phyloP scores from a whole-genome alignment of 2,888 invertebrate genomes.

The Acanthosepion esculentum region DNA sequence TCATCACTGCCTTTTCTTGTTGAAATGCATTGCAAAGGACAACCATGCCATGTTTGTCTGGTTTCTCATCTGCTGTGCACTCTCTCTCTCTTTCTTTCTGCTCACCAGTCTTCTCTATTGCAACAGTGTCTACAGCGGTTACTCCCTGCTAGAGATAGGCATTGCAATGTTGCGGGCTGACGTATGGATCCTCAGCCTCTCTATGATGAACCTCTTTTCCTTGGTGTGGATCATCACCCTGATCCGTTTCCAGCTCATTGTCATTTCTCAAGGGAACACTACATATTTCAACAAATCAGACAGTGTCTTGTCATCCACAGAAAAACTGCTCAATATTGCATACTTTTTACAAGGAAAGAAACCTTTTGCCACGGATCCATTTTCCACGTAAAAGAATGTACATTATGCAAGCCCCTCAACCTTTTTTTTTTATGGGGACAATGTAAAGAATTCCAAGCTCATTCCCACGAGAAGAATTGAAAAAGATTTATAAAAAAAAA shows the following conservation, averaged over 20 bases:
- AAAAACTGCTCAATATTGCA: slow-evolving; percentile 66
- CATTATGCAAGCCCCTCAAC: neutral
- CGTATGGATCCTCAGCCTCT: slow-evolving; percentile 65
- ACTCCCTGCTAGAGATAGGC: slow-evolving; percentile 49
- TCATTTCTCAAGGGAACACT: slow-evolving; percentile 67
- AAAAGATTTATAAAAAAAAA: neutral
- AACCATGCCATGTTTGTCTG: slow-evolving; percentile 71
- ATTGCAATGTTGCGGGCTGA: slow-evolving; percentile 59
- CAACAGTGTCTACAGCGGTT: slow-evolving; percentile 51
- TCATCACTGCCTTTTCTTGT: slow-evolving; percentile 74
- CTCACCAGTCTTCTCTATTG: slow-evolving; percentile 55
- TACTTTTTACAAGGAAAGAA: slow-evolving; percentile 64
- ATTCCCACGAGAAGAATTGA: neutral
- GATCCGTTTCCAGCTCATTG: slow-evolving; percentile 63
- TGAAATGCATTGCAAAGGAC: slow-evolving; percentile 70
- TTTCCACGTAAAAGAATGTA: slow-evolving; percentile 24
- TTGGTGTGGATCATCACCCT: slow-evolving; percentile 67
- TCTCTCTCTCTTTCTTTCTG: slow-evolving; percentile 65
- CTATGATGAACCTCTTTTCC: slow-evolving; percentile 64
- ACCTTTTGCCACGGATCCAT: slow-evolving; percentile 62
- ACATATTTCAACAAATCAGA: slow-evolving; percentile 59
- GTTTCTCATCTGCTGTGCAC: slow-evolving; percentile 62
- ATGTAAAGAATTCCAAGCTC: neutral
- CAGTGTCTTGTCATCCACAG: slow-evolving; percentile 56
- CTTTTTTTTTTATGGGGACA: neutral